Base-by-base conservation (phyloP, 2,113 vertebrate genomes). In the Pelobates fuscus region DNA sequence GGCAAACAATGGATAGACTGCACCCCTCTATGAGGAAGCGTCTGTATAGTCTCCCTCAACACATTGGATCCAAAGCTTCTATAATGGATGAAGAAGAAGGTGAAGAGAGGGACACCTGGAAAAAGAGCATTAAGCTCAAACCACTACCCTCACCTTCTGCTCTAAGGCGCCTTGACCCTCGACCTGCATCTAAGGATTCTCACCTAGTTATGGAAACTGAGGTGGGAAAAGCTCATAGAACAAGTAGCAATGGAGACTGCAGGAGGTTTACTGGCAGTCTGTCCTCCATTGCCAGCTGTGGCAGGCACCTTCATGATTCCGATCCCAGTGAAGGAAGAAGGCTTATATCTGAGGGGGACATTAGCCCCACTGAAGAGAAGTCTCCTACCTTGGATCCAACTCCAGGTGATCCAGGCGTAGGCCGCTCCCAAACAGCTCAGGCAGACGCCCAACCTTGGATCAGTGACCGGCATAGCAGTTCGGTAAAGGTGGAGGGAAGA, bases 1-100 rank as follows among this genome's bases (percentile, higher is more conserved):
- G 54, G 73, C 55, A 76, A 63, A 89, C 86, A 86, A 98, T 98
- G 96, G 96, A 96, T 90, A 94, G 93, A 90, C 87, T 97, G 85
- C 94, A 94, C 85, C 93, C 95, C 80, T 96, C 96, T 88, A 98
- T 98, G 96, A 95, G 97, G 92, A 96, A 96, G 92, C 93, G 97
- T 88, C 94, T 99, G 75, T 98, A 98, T 91, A 98, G 97, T 91
- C 94, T 99, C 83, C 97, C 97, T 86, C 96, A 95, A 88, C 95
- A 97, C 89, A 93, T 95, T 84, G 95, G 92, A 86, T 90, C 94
- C 85, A 96, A 94, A 89, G 88, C 94, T 74, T 94, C 93, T 74
- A 93, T 95, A 84, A 96, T 98, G 94, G 94, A 95, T 78, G 94
- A 95, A 86, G 96, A 93, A 66, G 91, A 92, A 86, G 90, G 65